phyloP scores from a whole-genome alignment of 2,888 invertebrate species.

The Synanthedon myopaeformis region DNA sequence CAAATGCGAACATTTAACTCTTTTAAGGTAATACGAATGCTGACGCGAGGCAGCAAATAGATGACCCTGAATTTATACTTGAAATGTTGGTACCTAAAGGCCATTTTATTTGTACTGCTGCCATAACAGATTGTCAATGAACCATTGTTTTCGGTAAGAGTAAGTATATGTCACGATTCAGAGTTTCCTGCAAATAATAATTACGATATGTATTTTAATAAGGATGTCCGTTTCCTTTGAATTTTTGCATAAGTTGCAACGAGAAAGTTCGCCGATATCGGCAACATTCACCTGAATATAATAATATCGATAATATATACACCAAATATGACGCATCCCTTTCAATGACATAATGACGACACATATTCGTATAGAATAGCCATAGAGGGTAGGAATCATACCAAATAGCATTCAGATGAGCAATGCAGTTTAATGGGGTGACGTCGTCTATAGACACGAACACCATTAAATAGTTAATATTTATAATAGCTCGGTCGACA shows the following conservation, averaged over 20 bases:
- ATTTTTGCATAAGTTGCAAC: slow-evolving; percentile 19
- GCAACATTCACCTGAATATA: no score
- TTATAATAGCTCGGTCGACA: slow-evolving; percentile 16
- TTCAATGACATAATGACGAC: neutral
- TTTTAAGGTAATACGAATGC: neutral
- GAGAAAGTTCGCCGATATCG: slow-evolving; percentile 23
- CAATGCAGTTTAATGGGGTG: slow-evolving; percentile 8
- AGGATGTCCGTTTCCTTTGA: slow-evolving; percentile 62
- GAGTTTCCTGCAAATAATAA: slow-evolving; percentile 40
- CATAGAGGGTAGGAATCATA: neutral
- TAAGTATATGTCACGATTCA: slow-evolving; percentile 25
- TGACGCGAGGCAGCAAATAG: slow-evolving; percentile 2
- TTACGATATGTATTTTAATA: slow-evolving; percentile 26
- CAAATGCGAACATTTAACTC: no score
- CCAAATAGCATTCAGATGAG: neutral
- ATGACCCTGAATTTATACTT: slow-evolving; percentile 1
- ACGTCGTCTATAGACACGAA: slow-evolving; percentile 20
- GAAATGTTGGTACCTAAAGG: neutral
- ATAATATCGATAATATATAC: no score
- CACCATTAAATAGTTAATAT: slow-evolving; percentile 15
- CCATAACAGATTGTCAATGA: slow-evolving; percentile 21
- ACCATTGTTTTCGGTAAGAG: slow-evolving; percentile 33
- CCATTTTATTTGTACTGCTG: slow-evolving; percentile 1
- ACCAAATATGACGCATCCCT: neutral
- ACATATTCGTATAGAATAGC: neutral